Evolutionary conservation across 2,888 invertebrate genomes (phyloP), one percentile per base, ranked within the genome.

Genomic region (Mesochorus sp.): DNA sequence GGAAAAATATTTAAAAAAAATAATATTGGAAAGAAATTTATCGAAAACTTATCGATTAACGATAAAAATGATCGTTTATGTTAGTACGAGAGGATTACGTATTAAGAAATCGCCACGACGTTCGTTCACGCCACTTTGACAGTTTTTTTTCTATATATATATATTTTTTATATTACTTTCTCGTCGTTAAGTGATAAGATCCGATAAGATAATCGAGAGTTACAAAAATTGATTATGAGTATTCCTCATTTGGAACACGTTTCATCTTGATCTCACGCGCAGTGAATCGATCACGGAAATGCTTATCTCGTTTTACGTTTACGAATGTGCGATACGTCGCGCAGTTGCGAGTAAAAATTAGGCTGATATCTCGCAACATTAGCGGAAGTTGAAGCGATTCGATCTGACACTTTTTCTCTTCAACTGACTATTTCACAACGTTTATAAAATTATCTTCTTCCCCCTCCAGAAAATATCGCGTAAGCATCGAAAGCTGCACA

Each of bases 171-270:
- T 6, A 4, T 4, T 21, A 31, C 55, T 55, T 31, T 42, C n/a
- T 44, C 14, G 55, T 55, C 44, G 55, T 55, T 31, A 55, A 57
- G 55, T 55, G 67, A 67, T 67, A 67, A 42, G 37, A 37, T 19
- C 19, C 42, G 68, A 68, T 68, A 44, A 68, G 68, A 68, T 68
- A 68, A 68, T 57, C 47, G 47, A 37, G 21, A 44, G 53, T 42
- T 67, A 55, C 19, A 28, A n/a, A n/a, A 68, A 14, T 68, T 34
- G 10, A 47, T 55, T 31, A 53, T 21, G 53, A 28, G 47, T 42
- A 37, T 42, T n/a, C 26, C 6, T 26, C 39, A 39, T 10, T 39
- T 14, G 26, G 14, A 26, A 39, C 14, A 53, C 39, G 17, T 53
- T 39, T 66, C 26, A 39, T 51, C 53, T 66, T 39, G 28, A 53